Conservation (phyloP, 2,888 invertebrate genomes). For the Malthinus flaveolus region DNA sequence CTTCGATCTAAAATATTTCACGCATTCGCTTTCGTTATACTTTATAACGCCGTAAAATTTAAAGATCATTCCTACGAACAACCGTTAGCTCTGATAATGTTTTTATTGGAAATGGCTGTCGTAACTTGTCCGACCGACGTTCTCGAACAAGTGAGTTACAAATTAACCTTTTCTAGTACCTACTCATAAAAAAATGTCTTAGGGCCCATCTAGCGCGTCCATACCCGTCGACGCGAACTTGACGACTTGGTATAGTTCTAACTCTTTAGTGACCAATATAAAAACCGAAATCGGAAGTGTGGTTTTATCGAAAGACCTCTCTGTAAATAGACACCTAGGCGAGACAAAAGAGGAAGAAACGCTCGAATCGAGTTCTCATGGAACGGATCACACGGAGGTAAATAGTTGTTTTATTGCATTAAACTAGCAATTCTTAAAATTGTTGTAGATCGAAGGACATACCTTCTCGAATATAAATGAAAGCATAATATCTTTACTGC, state of each 20-base stretch:
- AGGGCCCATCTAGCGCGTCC: too few relatives aligned
- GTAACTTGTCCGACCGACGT: constrained; percentile 50
- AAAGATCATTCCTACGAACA: constrained; percentile 80
- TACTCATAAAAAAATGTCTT: constrained; percentile 49
- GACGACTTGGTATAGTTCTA: constrained; percentile 70
- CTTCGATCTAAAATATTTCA: constrained; percentile 68
- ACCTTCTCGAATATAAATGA: constrained; percentile 66
- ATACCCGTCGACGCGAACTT: constrained; percentile 57
- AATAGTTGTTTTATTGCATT: constrained; percentile 28
- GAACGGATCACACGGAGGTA: not conserved
- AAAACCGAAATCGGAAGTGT: constrained; percentile 69
- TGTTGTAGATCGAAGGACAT: constrained; percentile 37
- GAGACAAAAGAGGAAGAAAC: too few relatives aligned
- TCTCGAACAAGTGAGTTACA: constrained; percentile 50
- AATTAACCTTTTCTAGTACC: constrained; percentile 19
- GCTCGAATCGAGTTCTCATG: too few relatives aligned
- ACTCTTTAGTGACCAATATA: constrained; percentile 76
- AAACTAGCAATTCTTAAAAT: too few relatives aligned
- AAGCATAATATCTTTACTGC: constrained; percentile 85
- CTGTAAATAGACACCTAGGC: too few relatives aligned
- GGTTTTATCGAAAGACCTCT: constrained; percentile 54
- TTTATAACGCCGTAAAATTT: constrained; percentile 79
- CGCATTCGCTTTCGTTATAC: constrained; percentile 76
- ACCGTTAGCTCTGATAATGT: constrained; percentile 82
- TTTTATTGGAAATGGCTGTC: constrained; percentile 84